Evolutionary conservation across 2,113 vertebrate genomes (phyloP), one percentile per base, ranked within the genome.

Genomic region (Megaptera novaeangliae): DNA sequence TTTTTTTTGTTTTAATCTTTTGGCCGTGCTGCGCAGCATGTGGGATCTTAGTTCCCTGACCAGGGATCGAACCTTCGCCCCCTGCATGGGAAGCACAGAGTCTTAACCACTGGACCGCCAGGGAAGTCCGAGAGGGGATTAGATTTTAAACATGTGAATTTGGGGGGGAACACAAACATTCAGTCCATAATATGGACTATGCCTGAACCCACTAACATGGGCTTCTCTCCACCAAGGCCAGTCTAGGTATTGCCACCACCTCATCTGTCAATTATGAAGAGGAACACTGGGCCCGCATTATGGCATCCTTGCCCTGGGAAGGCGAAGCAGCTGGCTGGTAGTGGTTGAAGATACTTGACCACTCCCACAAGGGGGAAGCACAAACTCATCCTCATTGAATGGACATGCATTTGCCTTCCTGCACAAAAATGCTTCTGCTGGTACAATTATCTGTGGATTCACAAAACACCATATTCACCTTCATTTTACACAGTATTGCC

Each of bases 201-300:
- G 3, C 11, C 20, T 13, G 18, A 77, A 71, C 27, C 9, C 20
- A 7, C 18, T 27, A n/a, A 36, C 29, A 2, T 7, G 31, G 25
- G 17, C 25, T 66, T 46, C 72, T 90, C 25, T 71, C 72, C 72
- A 57, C 25, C 17, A 44, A 29, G 18, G n/a, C 46, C 63, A 11
- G 17, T 57, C 59, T 25, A 86, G 41, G 21, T 31, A 41, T n/a
- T 27, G 25, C 31, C 25, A 10, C 25, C 55, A 25, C 36, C 36
- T 29, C 52, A 44, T 12, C 29, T 63, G 59, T 41, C 77, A 27
- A 3, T 14, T 21, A 27, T 2, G 46, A 57, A 59, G 27, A 49
- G 11, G 68, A 34, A 18, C 0, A 0, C 13, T 31, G 18, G 31
- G 11, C 68, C 41, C 29, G 21, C 29, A 9, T 2, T 11, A 23